Base-by-base conservation (phyloP, 2,888 invertebrate species). In the Anarsia innoxiella region DNA sequence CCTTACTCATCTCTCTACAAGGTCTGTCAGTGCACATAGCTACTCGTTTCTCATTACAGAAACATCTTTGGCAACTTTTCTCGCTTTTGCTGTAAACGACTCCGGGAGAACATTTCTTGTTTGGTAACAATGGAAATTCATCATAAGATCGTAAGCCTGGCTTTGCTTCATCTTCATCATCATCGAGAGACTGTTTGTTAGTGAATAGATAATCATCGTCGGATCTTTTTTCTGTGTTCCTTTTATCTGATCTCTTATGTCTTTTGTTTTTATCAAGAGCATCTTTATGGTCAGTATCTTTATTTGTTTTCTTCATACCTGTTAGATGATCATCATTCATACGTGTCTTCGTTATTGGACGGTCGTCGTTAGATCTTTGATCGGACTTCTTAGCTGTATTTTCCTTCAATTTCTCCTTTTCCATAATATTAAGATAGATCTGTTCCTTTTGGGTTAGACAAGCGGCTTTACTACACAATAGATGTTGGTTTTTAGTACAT, bases 381-480 rank as follows among this genome's bases (percentile, higher is more conserved):
- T n/a, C n/a, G n/a, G n/a, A n/a, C n/a, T n/a, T n/a, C n/a, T n/a
- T n/a, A n/a, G 6, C 4, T 27, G 12, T 12, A 1, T 16, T 16
- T 12, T 37, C 34, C 11, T 30, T 28, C 1, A 12, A 25, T 13
- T 39, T 31, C 29, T 42, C 26, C 12, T 16, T 12, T n/a, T n/a
- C n/a, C n/a, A n/a, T n/a, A n/a, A n/a, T n/a, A n/a, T n/a, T n/a
- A n/a, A n/a, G n/a, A 28, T 16, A n/a, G n/a, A n/a, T n/a, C n/a
- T n/a, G n/a, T 23, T 31, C 23, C 2, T 23, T 37, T 0, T 45
- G 12, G 2, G 42, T 27, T 0, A 63, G 12, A 26, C 87, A 87
- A 0, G 59, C 63, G 48, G 66, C 69, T 45, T 76, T 71, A 0
- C 80, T 76, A 48, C 88, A 88, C 6, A 73, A 15, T 1, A 80